Base-by-base conservation (phyloP, 2,797 vertebrate genomes). In the Dromococcyx pavoninus region DNA sequence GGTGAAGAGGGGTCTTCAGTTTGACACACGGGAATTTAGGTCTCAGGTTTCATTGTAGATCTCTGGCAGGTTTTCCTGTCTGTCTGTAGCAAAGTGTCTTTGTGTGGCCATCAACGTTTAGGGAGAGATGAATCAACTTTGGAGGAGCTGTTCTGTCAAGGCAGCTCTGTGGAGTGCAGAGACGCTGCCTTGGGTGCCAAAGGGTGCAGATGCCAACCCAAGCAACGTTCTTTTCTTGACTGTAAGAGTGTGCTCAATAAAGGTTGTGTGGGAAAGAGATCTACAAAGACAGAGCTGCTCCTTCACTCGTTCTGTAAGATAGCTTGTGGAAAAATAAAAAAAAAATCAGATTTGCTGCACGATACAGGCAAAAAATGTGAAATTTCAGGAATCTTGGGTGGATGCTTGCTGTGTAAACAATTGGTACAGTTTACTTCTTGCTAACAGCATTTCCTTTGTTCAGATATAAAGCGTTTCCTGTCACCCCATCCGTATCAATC, bases 381-480 rank as follows among this genome's bases (percentile, higher is more conserved):
- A 60, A n/a, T 81, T 86, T 75, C 35, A 62, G 61, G 25, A 79
- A 24, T n/a, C 1, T 30, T 46, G 79, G n/a, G 54, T 86, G 79
- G 69, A 39, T 2, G 2, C 54, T 88, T 62, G 56, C 70, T 93
- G 19, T 78, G 14, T 30, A 84, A 93, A 86, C 58, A 69, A 19
- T 48, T 24, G 43, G 46, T 86, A 17, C 46, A 66, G 83, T 93
- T 96, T 93, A 78, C 57, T 94, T 86, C 73, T 93, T 86, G 46
- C 69, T 61, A 51, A 86, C 74, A 94, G 5, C 89, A 8, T 80
- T 93, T 84, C 24, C 91, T 93, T 94, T 95, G 94, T 94, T 94
- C 43, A 8, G 53, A 39, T 70, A 43, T 58, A 58, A 88, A 94
- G 64, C 73, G 22, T 91, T 91, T 94, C 90, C 83, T 91, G 73